Conservation (phyloP, 2,888 invertebrate genomes). For the Brachyptera risi region DNA sequence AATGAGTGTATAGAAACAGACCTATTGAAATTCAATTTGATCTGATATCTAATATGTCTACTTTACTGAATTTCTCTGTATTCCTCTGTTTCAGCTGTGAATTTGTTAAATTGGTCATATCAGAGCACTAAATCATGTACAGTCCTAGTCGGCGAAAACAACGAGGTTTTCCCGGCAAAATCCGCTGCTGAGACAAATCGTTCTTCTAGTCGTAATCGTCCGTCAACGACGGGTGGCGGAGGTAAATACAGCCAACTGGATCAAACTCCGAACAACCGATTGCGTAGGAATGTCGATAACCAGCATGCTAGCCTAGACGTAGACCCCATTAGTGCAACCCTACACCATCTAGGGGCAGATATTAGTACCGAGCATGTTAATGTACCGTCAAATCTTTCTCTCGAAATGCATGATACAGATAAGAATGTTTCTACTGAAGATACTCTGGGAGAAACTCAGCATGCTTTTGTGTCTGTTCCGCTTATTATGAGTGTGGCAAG, state of each 20-base stretch:
- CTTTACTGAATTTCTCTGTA: too few relatives aligned
- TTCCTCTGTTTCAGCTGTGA: slow-evolving; percentile 58
- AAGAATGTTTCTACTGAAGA: not conserved
- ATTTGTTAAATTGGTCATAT: slow-evolving; percentile 80
- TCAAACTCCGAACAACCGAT: slow-evolving; percentile 52
- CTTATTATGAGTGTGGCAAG: slow-evolving; percentile 25
- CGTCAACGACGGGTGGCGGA: slow-evolving; percentile 55
- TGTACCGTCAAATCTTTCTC: not conserved
- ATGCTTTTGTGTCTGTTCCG: slow-evolving; percentile 33
- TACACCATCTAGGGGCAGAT: slow-evolving; percentile 13
- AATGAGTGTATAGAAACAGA: too few relatives aligned
- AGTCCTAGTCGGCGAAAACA: slow-evolving; percentile 75
- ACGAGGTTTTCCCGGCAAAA: slow-evolving; percentile 63
- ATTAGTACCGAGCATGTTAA: slow-evolving; percentile 6
- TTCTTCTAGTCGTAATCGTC: slow-evolving; percentile 62
- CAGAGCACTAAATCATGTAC: slow-evolving; percentile 78
- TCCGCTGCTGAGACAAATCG: slow-evolving; percentile 68
- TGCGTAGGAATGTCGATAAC: slow-evolving; percentile 65
- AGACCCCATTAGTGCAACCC: slow-evolving; percentile 11
- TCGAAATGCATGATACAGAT: slow-evolving; percentile 15
- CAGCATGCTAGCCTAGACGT: slow-evolving; percentile 48
- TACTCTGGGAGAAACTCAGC: slow-evolving; percentile 15
- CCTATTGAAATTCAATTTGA: too few relatives aligned
- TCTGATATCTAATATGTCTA: too few relatives aligned
- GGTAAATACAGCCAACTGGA: slow-evolving; percentile 43